Evolutionary conservation across 2,113 vertebrate species (phyloP).

Genomic region (Terrapene triunguis): DNA sequence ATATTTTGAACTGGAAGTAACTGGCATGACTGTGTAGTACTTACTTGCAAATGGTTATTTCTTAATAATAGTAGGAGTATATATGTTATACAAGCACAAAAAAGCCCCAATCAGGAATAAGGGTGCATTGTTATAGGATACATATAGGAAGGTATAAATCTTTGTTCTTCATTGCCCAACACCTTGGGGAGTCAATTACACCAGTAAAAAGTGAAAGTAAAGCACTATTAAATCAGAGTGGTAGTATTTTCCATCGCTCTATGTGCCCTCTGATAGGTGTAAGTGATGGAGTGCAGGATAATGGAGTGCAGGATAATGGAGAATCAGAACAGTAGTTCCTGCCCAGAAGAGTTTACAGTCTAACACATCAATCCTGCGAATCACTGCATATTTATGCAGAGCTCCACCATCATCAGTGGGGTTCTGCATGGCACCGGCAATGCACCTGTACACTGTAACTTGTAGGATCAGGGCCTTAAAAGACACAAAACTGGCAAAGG

Average conservation of each 20-base stretch:
- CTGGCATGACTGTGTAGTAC: background rate
- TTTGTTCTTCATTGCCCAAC: background rate
- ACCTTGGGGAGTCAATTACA: background rate
- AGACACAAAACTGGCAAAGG: background rate
- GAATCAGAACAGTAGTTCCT: background rate
- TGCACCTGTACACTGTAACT: background rate
- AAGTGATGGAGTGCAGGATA: background rate
- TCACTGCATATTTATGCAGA: background rate
- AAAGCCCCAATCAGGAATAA: background rate
- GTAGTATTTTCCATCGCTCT: background rate
- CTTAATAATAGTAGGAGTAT: background rate
- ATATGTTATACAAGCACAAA: background rate
- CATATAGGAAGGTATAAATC: background rate
- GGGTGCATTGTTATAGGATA: fast-evolving
- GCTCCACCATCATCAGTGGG: background rate
- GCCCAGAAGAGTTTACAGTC: background rate
- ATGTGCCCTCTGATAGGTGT: background rate
- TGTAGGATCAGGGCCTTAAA: background rate
- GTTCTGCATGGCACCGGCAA: background rate
- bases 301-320: background rate
- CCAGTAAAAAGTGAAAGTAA: background rate
- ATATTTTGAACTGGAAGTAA: background rate
- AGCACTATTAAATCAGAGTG: background rate
- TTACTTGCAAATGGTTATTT: background rate
- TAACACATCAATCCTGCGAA: background rate